Evolutionary conservation across 2,113 vertebrate species (phyloP), one percentile per base, ranked within the genome.

Genomic region (Misgurnus anguillicaudatus): DNA sequence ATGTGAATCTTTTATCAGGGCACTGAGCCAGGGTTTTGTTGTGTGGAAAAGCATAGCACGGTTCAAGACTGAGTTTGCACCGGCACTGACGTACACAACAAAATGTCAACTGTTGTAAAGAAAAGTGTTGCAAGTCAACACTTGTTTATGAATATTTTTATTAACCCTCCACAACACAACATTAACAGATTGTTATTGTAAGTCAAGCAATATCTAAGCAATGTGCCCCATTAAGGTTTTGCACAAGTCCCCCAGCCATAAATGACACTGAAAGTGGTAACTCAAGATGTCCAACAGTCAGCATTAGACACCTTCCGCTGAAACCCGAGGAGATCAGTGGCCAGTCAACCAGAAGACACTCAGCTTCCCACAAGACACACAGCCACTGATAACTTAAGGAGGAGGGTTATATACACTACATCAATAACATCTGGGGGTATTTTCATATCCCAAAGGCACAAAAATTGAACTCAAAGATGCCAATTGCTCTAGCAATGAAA

Each of bases 271-370:
- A 67, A 62, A 78, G 73, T 51, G 16, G 91, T 89, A 91, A 93
- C 87, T 78, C 51, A 88, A 92, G 87, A 85, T 88, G 85, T 78
- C 60, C 7, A 38, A 69, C 58, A 80, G 81, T 87, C 74, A 82
- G 79, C 84, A 83, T 83, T 72, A 85, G 77, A 48, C 83, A 71
- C 75, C 67, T 57, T 21, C 64, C 71, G 16, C 21, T 84, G 92
- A 87, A 92, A 92, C 72, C 86, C 4, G 90, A 93, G 88, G 74
- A 63, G 83, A 24, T 69, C 38, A 78, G 85, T 80, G 85, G 67
- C 81, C 64, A 58, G 70, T 60, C 82, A 83, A 81, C 79, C 61
- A 79, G 79, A 71, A 83, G 87, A 84, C 83, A 17, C 51, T 45
- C 38, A 83, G 87, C 80, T 85, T 75, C 13, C 60, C 74, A n/a